Evolutionary conservation across 2,888 invertebrate species (phyloP).

Genomic region (Synanthedon andrenaeformis): DNA sequence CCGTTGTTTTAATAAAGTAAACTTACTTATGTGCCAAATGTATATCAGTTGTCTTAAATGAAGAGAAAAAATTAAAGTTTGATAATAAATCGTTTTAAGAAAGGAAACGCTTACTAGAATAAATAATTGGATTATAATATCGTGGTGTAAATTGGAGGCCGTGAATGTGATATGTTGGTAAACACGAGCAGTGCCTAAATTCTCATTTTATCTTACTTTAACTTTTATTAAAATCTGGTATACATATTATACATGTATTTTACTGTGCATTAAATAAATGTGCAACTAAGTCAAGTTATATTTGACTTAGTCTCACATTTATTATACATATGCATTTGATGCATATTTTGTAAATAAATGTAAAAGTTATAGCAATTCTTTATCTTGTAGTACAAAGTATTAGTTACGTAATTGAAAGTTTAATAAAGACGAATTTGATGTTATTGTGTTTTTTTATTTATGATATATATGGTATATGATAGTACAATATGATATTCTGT

Average conservation of each 20-base stretch:
- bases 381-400: conserved; percentile 65
- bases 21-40: not conserved
- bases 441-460: conserved; percentile 20
- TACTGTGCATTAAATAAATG: conserved; percentile 15
- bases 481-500: no score
- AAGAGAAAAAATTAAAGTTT: conserved; percentile 19
- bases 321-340: no score
- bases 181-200: conserved; percentile 67
- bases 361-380: conserved; percentile 31
- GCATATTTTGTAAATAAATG: conserved; percentile 52
- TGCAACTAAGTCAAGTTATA: conserved; percentile 18
- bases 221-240: conserved; percentile 28
- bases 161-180: conserved; percentile 63
- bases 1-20: not conserved
- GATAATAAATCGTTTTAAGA: conserved; percentile 59
- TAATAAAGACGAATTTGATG: conserved; percentile 68
- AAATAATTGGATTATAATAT: conserved; percentile 32
- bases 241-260: conserved; percentile 14
- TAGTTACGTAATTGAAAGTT: conserved; percentile 45
- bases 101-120: conserved; percentile 67
- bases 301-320: no score
- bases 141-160: conserved; percentile 46
- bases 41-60: not conserved
- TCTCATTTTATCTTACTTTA: conserved; percentile 43
- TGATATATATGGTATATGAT: no score